These are phyloP conservation scores for Barnardius zonarius DNA, from an alignment of 2,113 vertebrate species.

Conservation along the genomic window DNA sequence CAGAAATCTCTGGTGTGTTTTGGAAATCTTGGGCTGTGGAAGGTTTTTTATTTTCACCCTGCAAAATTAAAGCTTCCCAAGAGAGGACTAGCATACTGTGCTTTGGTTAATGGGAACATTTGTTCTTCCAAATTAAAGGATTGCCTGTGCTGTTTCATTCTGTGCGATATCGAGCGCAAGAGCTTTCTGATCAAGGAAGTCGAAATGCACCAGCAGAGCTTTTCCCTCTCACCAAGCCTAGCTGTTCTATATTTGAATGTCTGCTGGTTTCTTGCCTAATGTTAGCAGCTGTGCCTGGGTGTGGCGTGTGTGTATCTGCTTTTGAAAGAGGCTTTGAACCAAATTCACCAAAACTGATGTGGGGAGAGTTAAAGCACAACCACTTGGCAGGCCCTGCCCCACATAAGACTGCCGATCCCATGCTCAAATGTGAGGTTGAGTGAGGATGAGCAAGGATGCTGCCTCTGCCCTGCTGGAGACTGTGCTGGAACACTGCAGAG, in stretches of 20 bases:
- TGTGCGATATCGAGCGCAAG: not conserved
- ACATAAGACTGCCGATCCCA: fast-evolving
- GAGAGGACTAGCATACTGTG: not conserved
- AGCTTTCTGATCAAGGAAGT: not conserved
- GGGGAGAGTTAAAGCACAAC: not conserved
- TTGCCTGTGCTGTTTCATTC: not conserved
- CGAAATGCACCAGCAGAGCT: not conserved
- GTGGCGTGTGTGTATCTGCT: not conserved
- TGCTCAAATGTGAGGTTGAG: not conserved
- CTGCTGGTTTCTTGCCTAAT: slow-evolving; percentile 10
- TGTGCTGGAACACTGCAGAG: fast-evolving
- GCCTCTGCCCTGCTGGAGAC: fast-evolving
- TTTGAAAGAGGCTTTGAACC: not conserved
- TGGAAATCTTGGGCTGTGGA: not conserved
- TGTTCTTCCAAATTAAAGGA: not conserved
- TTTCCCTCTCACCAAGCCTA: not conserved
- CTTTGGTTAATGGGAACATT: not conserved
- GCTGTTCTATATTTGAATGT: slow-evolving; percentile 15
- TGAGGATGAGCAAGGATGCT: not conserved
- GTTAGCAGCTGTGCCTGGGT: slow-evolving; percentile 15
- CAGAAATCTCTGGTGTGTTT: not conserved
- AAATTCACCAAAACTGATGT: not conserved
- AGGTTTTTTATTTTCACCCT: not conserved
- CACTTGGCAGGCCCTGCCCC: not conserved
- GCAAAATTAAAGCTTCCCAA: not conserved